Evolutionary conservation across 23 tunicate species (phyloP), one percentile per base, ranked within the genome.

Genomic region (Trididemnum nubilum): DNA sequence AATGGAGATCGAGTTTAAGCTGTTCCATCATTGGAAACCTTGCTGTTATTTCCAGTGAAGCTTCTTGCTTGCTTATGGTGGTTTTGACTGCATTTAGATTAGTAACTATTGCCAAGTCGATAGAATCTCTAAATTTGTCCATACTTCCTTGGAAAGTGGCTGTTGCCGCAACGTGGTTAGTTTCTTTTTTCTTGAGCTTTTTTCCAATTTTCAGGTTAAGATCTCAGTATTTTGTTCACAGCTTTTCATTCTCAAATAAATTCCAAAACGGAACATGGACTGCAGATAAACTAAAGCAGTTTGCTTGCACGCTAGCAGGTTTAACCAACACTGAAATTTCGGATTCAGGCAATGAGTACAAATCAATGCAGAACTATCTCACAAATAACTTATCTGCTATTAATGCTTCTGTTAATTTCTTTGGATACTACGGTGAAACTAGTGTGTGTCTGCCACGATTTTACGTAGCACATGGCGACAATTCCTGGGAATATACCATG

Each of bases 361-460:
- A 36, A 2, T 60, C 49, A 3, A 63, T 30, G 0, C 15, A 65
- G 30, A 24, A 18, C 9, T 36, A 9, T 19, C 33, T 81, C 22
- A 2, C 35, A 1, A 2, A 39, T 3, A 65, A 39, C 7, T 66
- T 65, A 65, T 76, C 85, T 3, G 23, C 28, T 15, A n/a, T n/a
- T n/a, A 12, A 37, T 2, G 4, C 59, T 24, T 44, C 72, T 3
- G 36, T 71, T 21, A 79, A 79, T 9, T 67, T 71, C 29, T 71
- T 82, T 57, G 86, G 86, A 33, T 82, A 82, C 33, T 82, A 71
- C 63, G 79, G 86, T 2, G 79, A 82, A 82, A 71, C 86, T 64
- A 82, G 79, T 50, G 79, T 82, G 35, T 82, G 86, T 31, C 44
- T 82, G 86, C 86, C 86, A 37, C 34, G 86, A 67, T 71, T 82